Base-by-base conservation (phyloP, 64 coral and sea anemone genomes). In the Orbicella faveolata region DNA sequence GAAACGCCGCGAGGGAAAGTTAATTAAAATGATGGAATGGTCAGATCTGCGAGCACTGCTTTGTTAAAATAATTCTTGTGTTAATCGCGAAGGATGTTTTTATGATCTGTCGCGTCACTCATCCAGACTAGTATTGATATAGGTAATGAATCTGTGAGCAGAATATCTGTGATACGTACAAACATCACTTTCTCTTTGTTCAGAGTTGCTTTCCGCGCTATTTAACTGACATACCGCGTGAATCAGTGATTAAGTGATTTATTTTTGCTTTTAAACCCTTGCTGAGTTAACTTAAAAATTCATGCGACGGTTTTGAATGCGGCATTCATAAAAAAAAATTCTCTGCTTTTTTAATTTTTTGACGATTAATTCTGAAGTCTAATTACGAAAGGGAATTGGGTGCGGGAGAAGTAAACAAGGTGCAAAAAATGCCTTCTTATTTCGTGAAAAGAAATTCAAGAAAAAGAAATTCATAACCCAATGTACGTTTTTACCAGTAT, bases 1-100 rank as follows among this genome's bases (percentile, higher is more conserved):
- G 51, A 36, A 30, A 3, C 21, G 82, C 82, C 82, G 36, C 82
- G 66, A 72, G 82, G 36, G 17, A 72, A 30, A 70, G 64, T 85
- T 65, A 85, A 85, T 85, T 48, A 85, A 85, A 85, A 26, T 52
- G 64, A 48, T 70, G 48, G 44, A 85, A 68, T 85, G 70, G 73
- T 85, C 82, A 85, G 73, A 85, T 35, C 35, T 52, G 21, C 21
- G 26, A 53, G 7, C 36, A 16, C 82, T 85, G 82, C 63, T 69
- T 85, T 85, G 63, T 85, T 85, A 83, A 85, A 52, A 85, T 66
- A 85, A 85, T 70, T 20, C 80, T 66, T 54, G 80, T 83, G 62
- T 67, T 83, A 67, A 83, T 83, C 82, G 39, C 64, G 21, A 39
- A 85, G 82, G 65, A 85, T 85, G 82, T 85, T 85, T 85, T 85